Conservation (phyloP, 2,113 vertebrate species). For the Columba janthina region DNA sequence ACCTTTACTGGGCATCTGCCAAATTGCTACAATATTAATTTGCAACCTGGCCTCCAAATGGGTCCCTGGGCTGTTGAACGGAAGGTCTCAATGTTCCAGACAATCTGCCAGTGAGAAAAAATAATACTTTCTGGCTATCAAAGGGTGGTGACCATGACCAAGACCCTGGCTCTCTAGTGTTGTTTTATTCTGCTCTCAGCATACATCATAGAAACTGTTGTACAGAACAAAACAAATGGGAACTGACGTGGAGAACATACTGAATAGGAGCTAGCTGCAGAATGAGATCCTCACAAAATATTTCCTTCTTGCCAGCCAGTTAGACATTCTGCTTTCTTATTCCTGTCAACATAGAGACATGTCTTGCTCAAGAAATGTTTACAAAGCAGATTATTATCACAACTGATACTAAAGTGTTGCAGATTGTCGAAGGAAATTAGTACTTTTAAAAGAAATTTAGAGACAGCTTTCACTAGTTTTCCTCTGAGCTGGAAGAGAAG, state of each 20-base stretch:
- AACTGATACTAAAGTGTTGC: background rate
- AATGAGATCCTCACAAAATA: background rate
- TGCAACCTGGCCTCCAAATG: background rate
- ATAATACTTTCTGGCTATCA: background rate
- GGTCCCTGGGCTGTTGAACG: background rate
- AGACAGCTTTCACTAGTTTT: background rate
- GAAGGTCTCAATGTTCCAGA: background rate
- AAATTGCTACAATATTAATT: conserved; percentile 20
- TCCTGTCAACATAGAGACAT: background rate
- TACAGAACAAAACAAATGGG: background rate
- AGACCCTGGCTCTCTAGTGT: background rate
- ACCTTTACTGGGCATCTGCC: background rate
- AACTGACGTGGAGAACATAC: background rate
- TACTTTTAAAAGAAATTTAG: background rate
- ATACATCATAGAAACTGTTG: background rate
- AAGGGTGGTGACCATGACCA: background rate
- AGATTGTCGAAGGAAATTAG: background rate
- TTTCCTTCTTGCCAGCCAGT: background rate
- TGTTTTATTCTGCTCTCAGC: background rate
- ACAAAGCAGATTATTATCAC: background rate
- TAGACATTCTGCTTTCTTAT: background rate
- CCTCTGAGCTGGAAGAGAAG: background rate
- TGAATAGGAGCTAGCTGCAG: background rate
- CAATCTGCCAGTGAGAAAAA: conserved; percentile 15
- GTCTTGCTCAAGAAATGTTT: background rate